Evolutionary conservation across 64 coral and sea anemone species (phyloP).

Genomic region (Actinia tenebrosa): DNA sequence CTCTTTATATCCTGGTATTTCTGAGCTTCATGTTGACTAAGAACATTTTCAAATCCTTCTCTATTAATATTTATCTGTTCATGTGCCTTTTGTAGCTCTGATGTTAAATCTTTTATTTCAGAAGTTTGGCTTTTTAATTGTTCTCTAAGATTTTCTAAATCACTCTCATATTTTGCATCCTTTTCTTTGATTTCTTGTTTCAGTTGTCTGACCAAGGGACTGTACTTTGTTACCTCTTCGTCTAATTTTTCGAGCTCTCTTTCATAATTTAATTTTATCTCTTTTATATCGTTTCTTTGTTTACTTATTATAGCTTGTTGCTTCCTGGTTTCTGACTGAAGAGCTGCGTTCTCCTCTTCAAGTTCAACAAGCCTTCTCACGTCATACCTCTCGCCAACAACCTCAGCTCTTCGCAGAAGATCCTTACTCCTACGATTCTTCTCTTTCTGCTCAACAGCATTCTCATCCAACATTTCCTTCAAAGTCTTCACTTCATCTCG

Average conservation of each 20-base stretch:
- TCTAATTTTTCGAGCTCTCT: slow-evolving; percentile 48
- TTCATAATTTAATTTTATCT: slow-evolving; percentile 56
- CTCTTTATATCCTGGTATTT: slow-evolving; percentile 62
- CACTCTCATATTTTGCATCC: slow-evolving; percentile 51
- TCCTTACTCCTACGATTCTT: slow-evolving; percentile 44
- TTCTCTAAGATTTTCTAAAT: slow-evolving; percentile 44
- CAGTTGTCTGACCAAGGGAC: slow-evolving; percentile 35
- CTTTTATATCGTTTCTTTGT: slow-evolving; percentile 54
- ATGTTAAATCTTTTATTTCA: slow-evolving; percentile 51
- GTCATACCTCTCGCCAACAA: slow-evolving; percentile 53
- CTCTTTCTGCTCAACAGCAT: slow-evolving; percentile 19
- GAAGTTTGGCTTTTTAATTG: slow-evolving; percentile 42
- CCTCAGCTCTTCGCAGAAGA: slow-evolving; percentile 48
- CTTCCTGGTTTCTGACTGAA: slow-evolving; percentile 72
- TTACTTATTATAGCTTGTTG: slow-evolving; percentile 42
- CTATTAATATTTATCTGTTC: slow-evolving; percentile 68
- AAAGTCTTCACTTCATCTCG: slow-evolving; percentile 43
- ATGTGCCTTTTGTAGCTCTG: slow-evolving; percentile 46
- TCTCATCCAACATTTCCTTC: slow-evolving; percentile 18
- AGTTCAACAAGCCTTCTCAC: slow-evolving; percentile 50
- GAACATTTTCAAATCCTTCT: slow-evolving; percentile 64
- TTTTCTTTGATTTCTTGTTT: slow-evolving; percentile 62
- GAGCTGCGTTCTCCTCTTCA: slow-evolving; percentile 72
- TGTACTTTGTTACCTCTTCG: slow-evolving; percentile 48
- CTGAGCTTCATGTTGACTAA: slow-evolving; percentile 61